Conservation (phyloP, 35 echinoderm and acorn worm species). For the Anneissia japonica region DNA sequence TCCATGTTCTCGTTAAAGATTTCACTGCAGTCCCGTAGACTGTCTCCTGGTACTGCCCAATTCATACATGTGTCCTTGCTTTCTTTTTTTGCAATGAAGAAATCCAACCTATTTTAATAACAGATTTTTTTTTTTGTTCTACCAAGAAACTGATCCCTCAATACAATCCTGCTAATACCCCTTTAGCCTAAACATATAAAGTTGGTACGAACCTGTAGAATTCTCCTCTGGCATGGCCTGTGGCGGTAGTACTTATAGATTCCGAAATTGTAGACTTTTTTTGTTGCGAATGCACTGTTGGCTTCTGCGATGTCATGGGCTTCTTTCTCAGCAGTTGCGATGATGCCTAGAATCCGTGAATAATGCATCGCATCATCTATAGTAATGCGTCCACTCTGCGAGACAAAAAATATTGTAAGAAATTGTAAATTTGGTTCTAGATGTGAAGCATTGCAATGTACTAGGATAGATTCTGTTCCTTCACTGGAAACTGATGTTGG, state of each 20-base stretch:
- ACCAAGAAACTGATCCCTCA: too few species aligned
- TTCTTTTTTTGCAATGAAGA: too few species aligned
- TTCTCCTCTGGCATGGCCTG: constrained; percentile 82
- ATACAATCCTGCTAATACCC: too few species aligned
- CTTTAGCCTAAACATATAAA: neutral
- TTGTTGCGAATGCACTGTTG: constrained; percentile 84
- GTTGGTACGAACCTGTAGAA: constrained; percentile 68
- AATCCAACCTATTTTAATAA: too few species aligned
- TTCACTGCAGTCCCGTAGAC: too few species aligned
- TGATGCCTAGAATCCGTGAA: constrained; percentile 76
- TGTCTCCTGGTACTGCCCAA: too few species aligned
- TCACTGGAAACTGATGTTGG: neutral
- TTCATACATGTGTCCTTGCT: too few species aligned
- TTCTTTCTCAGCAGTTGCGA: constrained; percentile 84
- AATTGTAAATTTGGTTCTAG: neutral
- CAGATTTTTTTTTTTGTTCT: too few species aligned
- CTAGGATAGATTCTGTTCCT: neutral
- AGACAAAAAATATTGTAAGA: neutral
- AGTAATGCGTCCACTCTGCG: constrained; percentile 72
- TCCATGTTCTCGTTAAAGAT: too few species aligned
- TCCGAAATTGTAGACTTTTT: constrained; percentile 96
- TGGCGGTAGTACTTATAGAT: constrained; percentile 99
- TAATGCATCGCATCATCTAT: constrained; percentile 97
- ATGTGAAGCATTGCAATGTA: neutral
- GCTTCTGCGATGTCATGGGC: constrained; percentile 85